Evolutionary conservation across 2,888 invertebrate genomes (phyloP).

Genomic region (Drosophila pegasa): DNA sequence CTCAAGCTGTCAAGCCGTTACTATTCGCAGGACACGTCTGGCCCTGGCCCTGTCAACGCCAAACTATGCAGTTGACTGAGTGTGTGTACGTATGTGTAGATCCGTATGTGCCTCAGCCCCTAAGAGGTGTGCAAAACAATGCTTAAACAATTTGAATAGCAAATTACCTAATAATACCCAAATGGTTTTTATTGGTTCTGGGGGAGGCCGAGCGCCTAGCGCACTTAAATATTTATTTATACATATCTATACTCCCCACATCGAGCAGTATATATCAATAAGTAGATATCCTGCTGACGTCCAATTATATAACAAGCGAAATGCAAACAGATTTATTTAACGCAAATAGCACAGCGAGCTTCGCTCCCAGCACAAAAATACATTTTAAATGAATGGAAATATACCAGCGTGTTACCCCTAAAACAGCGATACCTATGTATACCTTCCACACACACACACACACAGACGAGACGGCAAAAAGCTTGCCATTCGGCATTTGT

Average conservation of each 20-base stretch:
- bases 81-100: constrained; percentile 9
- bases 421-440: constrained; percentile 34
- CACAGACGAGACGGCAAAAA: constrained; percentile 26
- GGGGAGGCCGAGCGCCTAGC: neutral
- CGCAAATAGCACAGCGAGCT: constrained; percentile 10
- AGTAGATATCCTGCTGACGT: neutral
- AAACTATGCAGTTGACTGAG: neutral
- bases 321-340: constrained; percentile 18
- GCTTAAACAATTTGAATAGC: constrained; percentile 59
- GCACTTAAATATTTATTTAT: neutral
- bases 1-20: constrained; percentile 39
- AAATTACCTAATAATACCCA: constrained; percentile 65
- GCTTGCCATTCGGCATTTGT: constrained; percentile 48
- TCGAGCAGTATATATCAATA: neutral
- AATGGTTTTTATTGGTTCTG: constrained; percentile 2
- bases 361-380: constrained; percentile 31
- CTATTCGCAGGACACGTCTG: constrained; percentile 45
- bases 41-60: constrained; percentile 63
- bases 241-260: neutral
- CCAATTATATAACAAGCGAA: constrained; percentile 50
- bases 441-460: constrained; percentile 22
- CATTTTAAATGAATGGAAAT: constrained; percentile 75
- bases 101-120: constrained; percentile 1
- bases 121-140: constrained; percentile 53
- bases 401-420: constrained; percentile 41